These are phyloP conservation scores for Leptothorax acervorum DNA, from an alignment of 2,888 invertebrate genomes.

Conservation along the genomic window DNA sequence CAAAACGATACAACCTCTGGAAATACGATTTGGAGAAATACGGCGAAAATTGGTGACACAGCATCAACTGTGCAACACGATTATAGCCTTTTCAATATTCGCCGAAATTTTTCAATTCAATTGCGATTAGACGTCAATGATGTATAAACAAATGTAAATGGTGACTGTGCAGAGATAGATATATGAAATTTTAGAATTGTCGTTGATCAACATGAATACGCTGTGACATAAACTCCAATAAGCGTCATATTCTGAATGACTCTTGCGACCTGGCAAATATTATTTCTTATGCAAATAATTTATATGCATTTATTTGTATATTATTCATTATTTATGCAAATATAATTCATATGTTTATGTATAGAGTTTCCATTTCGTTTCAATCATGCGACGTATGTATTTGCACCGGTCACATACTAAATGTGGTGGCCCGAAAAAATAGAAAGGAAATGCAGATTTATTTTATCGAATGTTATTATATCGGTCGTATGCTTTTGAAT, in stretches of 20 bases:
- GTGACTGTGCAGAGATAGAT: background rate
- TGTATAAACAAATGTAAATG: constrained; percentile 4
- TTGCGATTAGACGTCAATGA: background rate
- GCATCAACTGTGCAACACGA: background rate
- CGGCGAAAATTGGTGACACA: constrained; percentile 20
- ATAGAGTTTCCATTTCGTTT: constrained; percentile 17
- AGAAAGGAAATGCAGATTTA: background rate
- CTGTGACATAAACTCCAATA: background rate
- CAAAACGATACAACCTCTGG: background rate
- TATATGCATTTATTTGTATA: constrained; percentile 9
- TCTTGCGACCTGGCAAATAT: background rate
- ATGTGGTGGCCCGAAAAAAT: background rate
- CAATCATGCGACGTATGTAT: background rate
- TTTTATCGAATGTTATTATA: background rate
- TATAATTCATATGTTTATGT: constrained; percentile 7
- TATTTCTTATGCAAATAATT: constrained; percentile 23
- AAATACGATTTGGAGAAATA: constrained; percentile 33
- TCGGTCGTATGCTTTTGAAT: constrained; percentile 4
- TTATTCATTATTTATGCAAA: constrained; percentile 6
- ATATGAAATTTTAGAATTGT: background rate
- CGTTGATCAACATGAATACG: background rate
- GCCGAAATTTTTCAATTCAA: constrained; percentile 23
- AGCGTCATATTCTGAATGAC: background rate
- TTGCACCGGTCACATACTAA: background rate
- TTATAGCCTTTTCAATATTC: constrained; percentile 22